Percentiles rank a stretch among this genome's conserved stretches.
Evolutionary conservation across 2,888 invertebrate genomes (phyloP).

Genomic region (Mythimna vitellina): DNA sequence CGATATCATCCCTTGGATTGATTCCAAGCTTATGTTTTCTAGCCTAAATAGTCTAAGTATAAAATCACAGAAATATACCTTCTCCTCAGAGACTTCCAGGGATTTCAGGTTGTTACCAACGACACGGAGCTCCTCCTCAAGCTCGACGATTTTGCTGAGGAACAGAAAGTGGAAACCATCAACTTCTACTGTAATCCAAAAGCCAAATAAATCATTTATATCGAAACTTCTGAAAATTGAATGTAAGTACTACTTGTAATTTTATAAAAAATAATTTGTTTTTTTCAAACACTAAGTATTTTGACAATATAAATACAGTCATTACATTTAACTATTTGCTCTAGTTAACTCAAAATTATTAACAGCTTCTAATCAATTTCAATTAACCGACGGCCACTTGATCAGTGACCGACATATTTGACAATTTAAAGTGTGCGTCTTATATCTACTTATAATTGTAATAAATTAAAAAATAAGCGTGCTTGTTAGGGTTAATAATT

Average conservation of each 20-base stretch:
- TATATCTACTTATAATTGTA: constrained; percentile 42
- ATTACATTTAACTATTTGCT: constrained; percentile 51
- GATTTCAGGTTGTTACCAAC: constrained; percentile 99
- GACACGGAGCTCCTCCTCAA: constrained; percentile 99
- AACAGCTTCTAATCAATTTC: constrained; percentile 71
- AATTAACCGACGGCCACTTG: constrained; percentile 67
- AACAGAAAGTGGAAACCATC: constrained; percentile 73
- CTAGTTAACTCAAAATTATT: constrained; percentile 59
- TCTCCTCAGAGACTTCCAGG: constrained; percentile 99
- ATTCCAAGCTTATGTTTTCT: constrained; percentile 36
- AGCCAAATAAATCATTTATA: not conserved
- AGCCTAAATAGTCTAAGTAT: constrained; percentile 35
- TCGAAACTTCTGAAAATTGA: constrained; percentile 17
- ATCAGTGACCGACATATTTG: constrained; percentile 76
- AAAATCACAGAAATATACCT: constrained; percentile 92
- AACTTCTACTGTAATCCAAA: constrained; percentile 76
- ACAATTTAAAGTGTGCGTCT: constrained; percentile 61
- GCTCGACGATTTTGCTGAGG: constrained; percentile 99
- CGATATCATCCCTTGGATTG: constrained; percentile 23
- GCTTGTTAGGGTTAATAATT: constrained; percentile 57
- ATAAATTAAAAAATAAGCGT: constrained; percentile 60
- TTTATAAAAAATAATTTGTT: constrained; percentile 13
- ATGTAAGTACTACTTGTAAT: constrained; percentile 7
- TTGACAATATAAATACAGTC: constrained; percentile 43
- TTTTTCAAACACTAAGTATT: constrained; percentile 33